Evolutionary conservation across 2,113 vertebrate species (phyloP), one percentile per base, ranked within the genome.

Genomic region (Martes martes): DNA sequence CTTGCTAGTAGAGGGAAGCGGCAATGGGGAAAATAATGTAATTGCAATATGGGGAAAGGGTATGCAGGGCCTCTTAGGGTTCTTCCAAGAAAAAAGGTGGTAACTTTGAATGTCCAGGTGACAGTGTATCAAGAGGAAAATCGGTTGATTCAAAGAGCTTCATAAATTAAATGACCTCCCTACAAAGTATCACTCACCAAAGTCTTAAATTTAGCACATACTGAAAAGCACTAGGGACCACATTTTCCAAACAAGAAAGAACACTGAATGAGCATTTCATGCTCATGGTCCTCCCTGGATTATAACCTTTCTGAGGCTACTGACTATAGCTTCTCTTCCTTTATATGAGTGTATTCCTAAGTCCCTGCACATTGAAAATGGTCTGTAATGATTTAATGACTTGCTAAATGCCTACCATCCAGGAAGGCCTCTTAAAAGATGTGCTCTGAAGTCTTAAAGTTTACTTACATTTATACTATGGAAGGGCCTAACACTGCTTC

Each of bases 281-380:
- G 3, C 9, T 10, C 10, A 14, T 2, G 7, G 6, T 69, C 7
- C 47, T 89, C 7, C 13, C 7, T 61, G 26, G 39, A 69, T 73
- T 47, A 6, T 19, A 91, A 36, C 7, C 24, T 71, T 7, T 42
- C 52, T 21, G 36, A 59, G 2, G 7, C 19, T 45, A 33, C 11
- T 2, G 16, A 55, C 19, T n/a, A 14, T 4, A 2, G 76, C 19
- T 67, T 39, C 24, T 47, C 0, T 61, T 24, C 6, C 36, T 36
- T 39, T 59, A 6, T 74, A 6, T 23, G 36, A 78, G 3, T 4
- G 24, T 24, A 1, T 2, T 36, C 18, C 8, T 19, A 81, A 57
- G 7, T 26, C 0, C 0, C 7, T 73, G 18, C 18, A 47, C 1
- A 2, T 1, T 69, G 28, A 36, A 57, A 63, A 31, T 47, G 2